Evolutionary conservation across 2,888 invertebrate genomes (phyloP), one percentile per base, ranked within the genome.

Genomic region (Pandemis heparana): DNA sequence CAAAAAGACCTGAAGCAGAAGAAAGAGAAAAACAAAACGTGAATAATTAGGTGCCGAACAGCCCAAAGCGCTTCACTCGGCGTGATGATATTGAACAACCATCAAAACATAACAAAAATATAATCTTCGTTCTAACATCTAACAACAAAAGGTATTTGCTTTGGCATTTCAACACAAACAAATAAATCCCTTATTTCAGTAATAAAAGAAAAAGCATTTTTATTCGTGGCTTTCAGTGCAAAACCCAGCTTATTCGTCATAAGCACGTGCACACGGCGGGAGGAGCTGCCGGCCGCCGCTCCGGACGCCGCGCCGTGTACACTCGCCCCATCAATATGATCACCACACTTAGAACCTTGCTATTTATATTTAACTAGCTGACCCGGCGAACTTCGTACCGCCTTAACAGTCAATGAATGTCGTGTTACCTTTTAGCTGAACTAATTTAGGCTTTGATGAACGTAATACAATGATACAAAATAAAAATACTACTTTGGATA

Each of bases 221-320:
- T 56, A 56, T 56, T 56, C 56, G n/a, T 23, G 23, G 5, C 56
- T 23, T 12, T 18, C 51, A 51, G 51, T 56, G 56, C 23, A 56
- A 10, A 56, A 46, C 63, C 63, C 46, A 63, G 46, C 46, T 63
- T 63, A 46, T 63, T 43, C 63, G 23, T 14, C 5, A n/a, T 14
- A n/a, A 46, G 63, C 63, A 63, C 46, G 63, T 32, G 46, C 56
- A 56, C 56, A 23, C 53, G 43, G 10, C 4, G 5, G 43, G 12
- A 10, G 14, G 46, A 4, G 46, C 12, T 46, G 46, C 63, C 63
- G 46, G 43, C 23, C 56, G 56, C 46, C 63, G 63, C 46, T n/a
- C 46, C 46, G 63, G 14, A 16, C n/a, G 62, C 23, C 23, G 23
- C 1, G 46, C 3, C 8, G 16, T 4, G 43, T 12, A n/a, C 38